Evolutionary conservation across 2,113 vertebrate species (phyloP).

Genomic region (Heterocephalus glaber): DNA sequence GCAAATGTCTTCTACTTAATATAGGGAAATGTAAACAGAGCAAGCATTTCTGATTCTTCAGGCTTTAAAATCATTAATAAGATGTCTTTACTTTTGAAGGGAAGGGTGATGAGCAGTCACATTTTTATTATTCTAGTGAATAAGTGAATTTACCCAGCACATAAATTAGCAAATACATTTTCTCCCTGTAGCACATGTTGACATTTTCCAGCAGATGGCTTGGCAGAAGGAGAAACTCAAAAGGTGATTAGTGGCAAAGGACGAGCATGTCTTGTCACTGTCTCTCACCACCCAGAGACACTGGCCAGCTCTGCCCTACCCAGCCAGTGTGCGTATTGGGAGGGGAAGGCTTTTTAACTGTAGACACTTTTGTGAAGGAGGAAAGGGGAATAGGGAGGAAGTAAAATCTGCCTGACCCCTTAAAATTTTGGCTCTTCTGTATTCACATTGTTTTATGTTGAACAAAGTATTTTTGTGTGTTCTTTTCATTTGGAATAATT

Average conservation of each 20-base stretch:
- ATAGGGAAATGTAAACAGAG: slow-evolving; percentile 75
- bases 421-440: background rate
- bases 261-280: slow-evolving; percentile 63
- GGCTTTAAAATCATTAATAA: slow-evolving; percentile 80
- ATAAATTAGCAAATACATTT: slow-evolving; percentile 77
- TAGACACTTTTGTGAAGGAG: background rate
- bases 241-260: slow-evolving; percentile 72
- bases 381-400: background rate
- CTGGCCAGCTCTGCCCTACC: background rate
- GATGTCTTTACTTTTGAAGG: slow-evolving; percentile 74
- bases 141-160: slow-evolving; percentile 75
- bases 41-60: slow-evolving; percentile 67
- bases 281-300: slow-evolving; percentile 15
- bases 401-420: background rate
- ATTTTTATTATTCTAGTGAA: slow-evolving; percentile 75
- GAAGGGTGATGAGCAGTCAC: slow-evolving; percentile 68
- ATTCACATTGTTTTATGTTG: background rate
- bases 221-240: slow-evolving; percentile 56
- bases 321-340: background rate
- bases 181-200: slow-evolving; percentile 71
- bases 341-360: background rate
- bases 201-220: slow-evolving; percentile 77
- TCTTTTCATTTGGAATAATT: background rate
- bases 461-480: background rate
- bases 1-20: slow-evolving; percentile 65